Evolutionary conservation across 2,888 invertebrate genomes (phyloP), one percentile per base, ranked within the genome.

Genomic region (Trichogramma dendrolimi): DNA sequence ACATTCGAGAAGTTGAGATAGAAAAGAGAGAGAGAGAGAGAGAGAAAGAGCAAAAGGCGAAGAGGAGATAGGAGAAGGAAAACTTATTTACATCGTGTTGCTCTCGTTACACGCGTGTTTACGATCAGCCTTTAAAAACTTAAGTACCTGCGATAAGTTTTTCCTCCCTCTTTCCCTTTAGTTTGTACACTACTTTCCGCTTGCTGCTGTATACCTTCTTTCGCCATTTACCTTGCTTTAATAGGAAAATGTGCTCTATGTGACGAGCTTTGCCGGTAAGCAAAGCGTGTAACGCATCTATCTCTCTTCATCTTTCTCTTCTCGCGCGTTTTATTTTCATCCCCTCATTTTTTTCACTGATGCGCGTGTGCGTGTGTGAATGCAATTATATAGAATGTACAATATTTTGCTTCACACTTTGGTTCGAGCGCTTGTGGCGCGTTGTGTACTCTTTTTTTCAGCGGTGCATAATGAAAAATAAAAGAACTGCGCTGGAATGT

Each of bases 21-120:
- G 6, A 6, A 42, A 40, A 43, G 7, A 46, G 43, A 50, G n/a
- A 46, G 48, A 55, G 44, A 41, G n/a, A 53, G 38, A 43, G 43
- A 1, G 44, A 47, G 14, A 58, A 55, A 27, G 14, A 52, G 61
- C 56, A 49, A 58, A 40, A 51, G 48, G 10, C 43, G 49, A 50
- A n/a, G 43, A 43, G 47, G 47, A n/a, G 40, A 42, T 55, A 55
- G 55, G 58, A 27, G 27, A 27, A 27, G 52, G 58, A 47, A 51
- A 49, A 56, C 48, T 55, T 58, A 63, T 63, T 63, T 63, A 61
- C 60, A 63, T 63, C 50, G 48, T 58, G 14, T 52, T 58, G 58
- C 52, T 61, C 63, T 63, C 60, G 65, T 69, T 69, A 70, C 67
- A 68, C 68, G 27, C 27, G 65, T 68, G 68, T 68, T 70, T 69